Evolutionary conservation across 2,113 vertebrate species (phyloP).

Genomic region (Neopipo cinnamomea): DNA sequence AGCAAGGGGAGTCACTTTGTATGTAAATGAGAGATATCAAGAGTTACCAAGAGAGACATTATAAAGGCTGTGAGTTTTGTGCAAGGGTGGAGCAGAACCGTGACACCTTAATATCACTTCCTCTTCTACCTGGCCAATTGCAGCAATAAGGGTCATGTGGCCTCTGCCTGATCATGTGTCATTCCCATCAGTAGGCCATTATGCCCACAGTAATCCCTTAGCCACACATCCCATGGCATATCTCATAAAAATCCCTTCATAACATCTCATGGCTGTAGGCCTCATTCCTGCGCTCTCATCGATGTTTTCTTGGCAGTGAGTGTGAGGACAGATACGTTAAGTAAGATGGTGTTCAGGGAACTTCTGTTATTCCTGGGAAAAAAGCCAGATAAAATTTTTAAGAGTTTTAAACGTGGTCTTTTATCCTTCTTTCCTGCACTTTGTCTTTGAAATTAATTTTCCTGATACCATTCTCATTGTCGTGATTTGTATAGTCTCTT

Average conservation of each 20-base stretch:
- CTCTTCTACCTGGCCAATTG: not conserved
- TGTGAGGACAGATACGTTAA: not conserved
- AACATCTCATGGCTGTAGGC: not conserved
- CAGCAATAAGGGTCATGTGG: not conserved
- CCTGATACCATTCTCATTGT: not conserved
- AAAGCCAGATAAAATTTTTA: not conserved
- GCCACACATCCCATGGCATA: not conserved
- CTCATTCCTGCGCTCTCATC: not conserved
- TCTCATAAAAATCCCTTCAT: not conserved
- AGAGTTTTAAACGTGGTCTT: not conserved
- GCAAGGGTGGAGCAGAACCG: rapidly evolving
- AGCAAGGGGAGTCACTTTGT: not conserved
- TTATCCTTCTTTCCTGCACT: not conserved
- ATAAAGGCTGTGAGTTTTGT: not conserved
- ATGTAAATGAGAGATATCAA: not conserved
- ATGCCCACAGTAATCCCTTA: not conserved
- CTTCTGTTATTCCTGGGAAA: not conserved
- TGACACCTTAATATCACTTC: rapidly evolving
- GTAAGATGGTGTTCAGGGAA: not conserved
- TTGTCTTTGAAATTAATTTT: not conserved
- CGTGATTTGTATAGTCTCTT: not conserved
- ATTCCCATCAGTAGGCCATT: not conserved
- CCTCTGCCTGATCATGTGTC: not conserved
- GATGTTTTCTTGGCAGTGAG: not conserved
- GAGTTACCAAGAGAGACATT: not conserved